Evolutionary conservation across 2,888 invertebrate genomes (phyloP).

Genomic region (Mythimna loreyi): DNA sequence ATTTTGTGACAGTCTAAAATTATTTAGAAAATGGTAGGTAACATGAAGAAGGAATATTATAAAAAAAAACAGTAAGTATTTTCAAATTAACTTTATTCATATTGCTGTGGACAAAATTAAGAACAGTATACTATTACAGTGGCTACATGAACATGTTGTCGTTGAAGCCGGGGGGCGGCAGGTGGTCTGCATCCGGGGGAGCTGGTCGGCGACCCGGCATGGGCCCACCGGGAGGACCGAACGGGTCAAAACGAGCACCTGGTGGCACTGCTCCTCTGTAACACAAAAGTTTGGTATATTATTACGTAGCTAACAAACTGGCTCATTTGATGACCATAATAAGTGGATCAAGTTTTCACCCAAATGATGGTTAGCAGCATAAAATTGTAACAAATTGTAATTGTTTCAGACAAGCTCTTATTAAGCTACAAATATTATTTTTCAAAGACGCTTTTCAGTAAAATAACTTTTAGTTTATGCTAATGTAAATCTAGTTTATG

Average conservation of each 20-base stretch:
- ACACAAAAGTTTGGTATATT: not conserved
- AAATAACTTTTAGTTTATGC: not conserved
- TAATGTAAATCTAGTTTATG: too few relatives aligned
- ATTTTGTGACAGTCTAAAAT: not conserved
- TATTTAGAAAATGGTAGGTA: not conserved
- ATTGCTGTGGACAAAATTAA: constrained; percentile 50
- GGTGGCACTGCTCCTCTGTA: constrained; percentile 92
- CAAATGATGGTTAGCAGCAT: not conserved
- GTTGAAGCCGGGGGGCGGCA: constrained; percentile 94
- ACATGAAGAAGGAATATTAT: not conserved
- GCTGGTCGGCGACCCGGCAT: constrained; percentile 83
- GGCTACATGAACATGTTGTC: constrained; percentile 94
- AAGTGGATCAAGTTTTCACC: not conserved
- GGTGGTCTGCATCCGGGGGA: constrained; percentile 93
- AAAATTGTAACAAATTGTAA: too few relatives aligned
- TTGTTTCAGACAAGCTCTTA: too few relatives aligned
- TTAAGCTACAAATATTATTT: not conserved
- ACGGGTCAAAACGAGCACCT: constrained; percentile 96
- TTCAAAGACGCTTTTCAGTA: not conserved
- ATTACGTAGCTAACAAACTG: not conserved
- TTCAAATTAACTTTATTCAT: constrained; percentile 60
- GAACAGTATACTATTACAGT: constrained; percentile 30
- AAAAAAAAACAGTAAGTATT: constrained; percentile 11
- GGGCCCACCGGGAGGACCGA: constrained; percentile 92
- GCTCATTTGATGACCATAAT: not conserved